Base-by-base conservation (phyloP, 2,888 invertebrate species). In the Pteria penguin region DNA sequence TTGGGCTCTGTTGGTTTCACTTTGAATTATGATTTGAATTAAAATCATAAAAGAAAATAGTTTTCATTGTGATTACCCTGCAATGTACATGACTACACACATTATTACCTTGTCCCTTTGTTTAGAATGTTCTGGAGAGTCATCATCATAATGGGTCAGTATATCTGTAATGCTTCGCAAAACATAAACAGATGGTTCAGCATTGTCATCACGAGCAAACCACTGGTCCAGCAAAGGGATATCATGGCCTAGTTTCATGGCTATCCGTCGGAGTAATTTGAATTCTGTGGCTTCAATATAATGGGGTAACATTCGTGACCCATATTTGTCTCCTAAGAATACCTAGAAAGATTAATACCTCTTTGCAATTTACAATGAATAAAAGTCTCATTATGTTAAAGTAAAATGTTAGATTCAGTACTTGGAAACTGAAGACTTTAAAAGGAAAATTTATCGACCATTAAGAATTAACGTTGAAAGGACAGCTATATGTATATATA, bases 121-220 rank as follows among this genome's bases (percentile, higher is more conserved):
- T 5, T 75, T 71, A 60, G 76, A 32, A 69, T 88, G 84, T 18
- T 83, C 80, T 11, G 86, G 83, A n/a, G 82, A 70, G 31, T 79
- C 72, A 73, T 89, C 86, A 60, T 82, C 83, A 67, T 84, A 88
- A 36, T 84, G 74, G 24, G 84, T 86, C n/a, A 86, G 83, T 29
- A 84, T 73, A 27, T 82, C 78, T 70, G 93, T 93, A 76, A 94
- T 94, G 55, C 90, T 86, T 75, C 85, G 85, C n/a, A 91, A 85
- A 2, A 76, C 78, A 73, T 89, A 91, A 11, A 86, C 83, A 26
- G 87, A 79, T 27, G 90, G 91, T 60, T 86, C 84, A 69, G 82
- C 78, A 72, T 91, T 91, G 11, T 86, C 84, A 76, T 91, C 91
- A 45, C 87, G 80, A 27, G 76, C 65, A 74, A 86, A 91, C 90